phyloP scores from a whole-genome alignment of 2,888 invertebrate genomes.

The Nephrotoma appendiculata region DNA sequence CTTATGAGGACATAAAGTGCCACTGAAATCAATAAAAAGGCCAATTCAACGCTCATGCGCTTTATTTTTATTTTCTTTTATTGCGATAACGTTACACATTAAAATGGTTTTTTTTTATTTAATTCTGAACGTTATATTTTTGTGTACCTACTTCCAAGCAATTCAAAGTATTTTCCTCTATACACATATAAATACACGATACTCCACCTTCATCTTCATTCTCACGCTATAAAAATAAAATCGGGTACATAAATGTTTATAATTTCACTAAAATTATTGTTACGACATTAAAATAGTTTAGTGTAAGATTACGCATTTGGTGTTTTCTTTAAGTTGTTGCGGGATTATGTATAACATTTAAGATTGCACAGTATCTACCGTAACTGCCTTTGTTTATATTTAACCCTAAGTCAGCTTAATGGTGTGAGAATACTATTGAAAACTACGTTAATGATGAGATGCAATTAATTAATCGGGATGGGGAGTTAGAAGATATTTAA shows the following conservation, averaged over 20 bases:
- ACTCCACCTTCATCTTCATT: not conserved
- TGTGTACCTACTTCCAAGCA: not conserved
- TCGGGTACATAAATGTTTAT: not conserved
- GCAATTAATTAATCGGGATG: too few species aligned
- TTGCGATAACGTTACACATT: not conserved
- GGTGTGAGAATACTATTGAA: too few species aligned
- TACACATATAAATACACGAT: too few species aligned
- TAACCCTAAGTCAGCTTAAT: too few species aligned
- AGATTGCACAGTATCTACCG: too few species aligned
- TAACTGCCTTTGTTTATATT: too few species aligned
- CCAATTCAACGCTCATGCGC: slow-evolving; percentile 17
- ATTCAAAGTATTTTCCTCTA: not conserved
- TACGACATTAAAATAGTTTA: not conserved
- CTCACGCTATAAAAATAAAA: not conserved
- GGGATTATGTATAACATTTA: too few species aligned
- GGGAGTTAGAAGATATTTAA: too few species aligned
- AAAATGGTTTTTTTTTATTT: slow-evolving; percentile 1
- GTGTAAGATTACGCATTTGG: not conserved
- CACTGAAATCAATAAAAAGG: slow-evolving; percentile 18
- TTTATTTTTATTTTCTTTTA: slow-evolving; percentile 7
- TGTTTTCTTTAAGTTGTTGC: not conserved
- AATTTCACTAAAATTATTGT: not conserved
- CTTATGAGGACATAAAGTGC: slow-evolving; percentile 15
- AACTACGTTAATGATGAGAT: too few species aligned
- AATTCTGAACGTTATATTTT: not conserved